phyloP scores from a whole-genome alignment of 2,888 invertebrate species.

The Entomobrya proxima region DNA sequence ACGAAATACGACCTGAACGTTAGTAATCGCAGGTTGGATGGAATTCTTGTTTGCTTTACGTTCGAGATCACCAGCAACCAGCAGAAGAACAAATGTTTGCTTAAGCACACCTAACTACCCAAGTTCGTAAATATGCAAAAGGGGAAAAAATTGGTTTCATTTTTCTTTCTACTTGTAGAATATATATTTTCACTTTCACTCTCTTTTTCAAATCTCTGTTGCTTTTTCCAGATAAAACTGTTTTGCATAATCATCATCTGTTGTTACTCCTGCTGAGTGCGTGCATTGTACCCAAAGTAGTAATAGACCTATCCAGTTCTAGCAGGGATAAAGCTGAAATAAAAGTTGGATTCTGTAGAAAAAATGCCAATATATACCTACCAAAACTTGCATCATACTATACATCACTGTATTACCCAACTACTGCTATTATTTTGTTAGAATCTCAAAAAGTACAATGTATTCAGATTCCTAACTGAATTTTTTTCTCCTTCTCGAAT shows the following conservation, averaged over 20 bases:
- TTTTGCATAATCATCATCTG: conserved; percentile 24
- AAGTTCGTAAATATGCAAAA: conserved; percentile 28
- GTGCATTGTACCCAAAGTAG: neutral
- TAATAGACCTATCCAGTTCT: neutral
- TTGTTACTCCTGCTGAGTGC: neutral
- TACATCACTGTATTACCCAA: no score
- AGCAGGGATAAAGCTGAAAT: neutral
- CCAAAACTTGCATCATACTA: neutral
- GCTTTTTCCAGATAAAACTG: conserved; percentile 15
- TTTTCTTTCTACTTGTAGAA: conserved; percentile 20
- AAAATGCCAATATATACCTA: neutral
- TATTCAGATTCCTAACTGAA: neutral
- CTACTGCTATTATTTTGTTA: neutral
- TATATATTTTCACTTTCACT: neutral
- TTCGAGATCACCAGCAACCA: conserved; percentile 2
- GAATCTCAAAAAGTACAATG: neutral
- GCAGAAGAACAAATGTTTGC: conserved; percentile 32
- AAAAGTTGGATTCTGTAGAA: neutral
- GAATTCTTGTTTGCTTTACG: conserved; percentile 9
- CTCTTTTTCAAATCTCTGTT: conserved; percentile 26
- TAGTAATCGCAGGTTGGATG: neutral
- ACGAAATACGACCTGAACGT: neutral
- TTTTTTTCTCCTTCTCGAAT: neutral
- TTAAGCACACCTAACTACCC: neutral
- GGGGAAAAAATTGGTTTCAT: conserved; percentile 23